phyloP scores from a whole-genome alignment of 2,888 invertebrate genomes.

The Pachymerium ferrugineum region DNA sequence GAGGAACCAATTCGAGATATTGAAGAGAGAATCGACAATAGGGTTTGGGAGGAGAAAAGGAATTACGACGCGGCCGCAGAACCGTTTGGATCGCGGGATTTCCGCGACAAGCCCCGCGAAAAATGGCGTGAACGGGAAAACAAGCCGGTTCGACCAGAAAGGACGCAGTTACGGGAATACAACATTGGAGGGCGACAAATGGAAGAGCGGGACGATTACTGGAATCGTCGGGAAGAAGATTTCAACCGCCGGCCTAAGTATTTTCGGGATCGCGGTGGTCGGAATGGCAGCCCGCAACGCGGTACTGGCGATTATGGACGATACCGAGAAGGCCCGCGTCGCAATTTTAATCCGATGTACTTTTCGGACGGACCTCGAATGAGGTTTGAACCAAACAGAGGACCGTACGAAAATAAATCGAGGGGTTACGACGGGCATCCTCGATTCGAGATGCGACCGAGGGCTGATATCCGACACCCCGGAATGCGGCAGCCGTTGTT shows the following conservation, averaged over 20 bases:
- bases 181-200: background rate
- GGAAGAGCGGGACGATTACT: background rate
- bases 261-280: background rate
- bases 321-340: background rate
- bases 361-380: background rate
- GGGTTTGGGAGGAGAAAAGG: background rate
- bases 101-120: background rate
- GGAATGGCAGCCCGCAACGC: background rate
- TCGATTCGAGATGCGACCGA: background rate
- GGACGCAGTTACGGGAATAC: background rate
- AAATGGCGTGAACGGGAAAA: background rate
- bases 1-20: background rate
- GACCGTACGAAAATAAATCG: background rate
- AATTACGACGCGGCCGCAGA: background rate
- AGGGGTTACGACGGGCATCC: background rate
- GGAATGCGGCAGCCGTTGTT: background rate
- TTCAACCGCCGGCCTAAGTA: background rate
- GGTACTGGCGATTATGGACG: background rate
- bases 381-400: background rate
- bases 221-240: background rate
- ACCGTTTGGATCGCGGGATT: background rate
- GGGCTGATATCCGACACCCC: background rate
- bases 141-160: background rate
- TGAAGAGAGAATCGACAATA: background rate
- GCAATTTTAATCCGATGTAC: background rate